Evolutionary conservation across 64 coral and sea anemone species (phyloP).

Genomic region (Stichodactyla mertensii): DNA sequence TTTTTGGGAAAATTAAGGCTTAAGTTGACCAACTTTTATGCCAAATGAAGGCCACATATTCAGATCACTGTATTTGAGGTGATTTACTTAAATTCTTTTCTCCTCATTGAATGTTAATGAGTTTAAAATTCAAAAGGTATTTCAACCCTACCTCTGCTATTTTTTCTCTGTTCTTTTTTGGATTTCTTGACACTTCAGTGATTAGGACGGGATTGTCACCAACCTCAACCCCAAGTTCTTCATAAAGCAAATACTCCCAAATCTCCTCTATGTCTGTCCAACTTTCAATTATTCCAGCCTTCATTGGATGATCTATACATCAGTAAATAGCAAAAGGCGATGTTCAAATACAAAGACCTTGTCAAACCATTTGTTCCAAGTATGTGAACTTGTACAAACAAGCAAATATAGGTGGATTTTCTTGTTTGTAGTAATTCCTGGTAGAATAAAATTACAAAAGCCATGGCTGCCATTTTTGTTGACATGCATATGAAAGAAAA

Average conservation of each 20-base stretch:
- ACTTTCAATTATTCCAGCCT: constrained; percentile 73
- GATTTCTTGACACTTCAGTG: constrained; percentile 69
- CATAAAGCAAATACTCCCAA: constrained; percentile 76
- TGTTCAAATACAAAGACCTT: background rate
- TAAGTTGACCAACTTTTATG: too few species aligned
- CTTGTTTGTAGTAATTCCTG: background rate
- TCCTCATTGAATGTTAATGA: background rate
- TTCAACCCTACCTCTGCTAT: constrained; percentile 72
- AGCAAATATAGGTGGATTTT: too few species aligned
- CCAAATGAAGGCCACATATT: too few species aligned
- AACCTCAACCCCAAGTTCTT: constrained; percentile 55
- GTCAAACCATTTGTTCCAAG: background rate
- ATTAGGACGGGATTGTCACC: constrained; percentile 74
- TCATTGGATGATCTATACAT: constrained; percentile 72
- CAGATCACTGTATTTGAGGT: too few species aligned
- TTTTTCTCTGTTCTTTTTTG: constrained; percentile 81
- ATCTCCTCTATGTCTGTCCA: constrained; percentile 91
- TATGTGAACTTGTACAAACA: too few species aligned
- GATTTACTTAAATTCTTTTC: too few species aligned
- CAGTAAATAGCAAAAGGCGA: background rate
- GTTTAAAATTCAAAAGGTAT: constrained; percentile 5
- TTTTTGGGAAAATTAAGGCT: too few species aligned
- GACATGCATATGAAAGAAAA: background rate
- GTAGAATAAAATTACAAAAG: background rate
- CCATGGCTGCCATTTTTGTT: too few species aligned